phyloP scores from a whole-genome alignment of 2,888 invertebrate species.

The Cheilosia variabilis region DNA sequence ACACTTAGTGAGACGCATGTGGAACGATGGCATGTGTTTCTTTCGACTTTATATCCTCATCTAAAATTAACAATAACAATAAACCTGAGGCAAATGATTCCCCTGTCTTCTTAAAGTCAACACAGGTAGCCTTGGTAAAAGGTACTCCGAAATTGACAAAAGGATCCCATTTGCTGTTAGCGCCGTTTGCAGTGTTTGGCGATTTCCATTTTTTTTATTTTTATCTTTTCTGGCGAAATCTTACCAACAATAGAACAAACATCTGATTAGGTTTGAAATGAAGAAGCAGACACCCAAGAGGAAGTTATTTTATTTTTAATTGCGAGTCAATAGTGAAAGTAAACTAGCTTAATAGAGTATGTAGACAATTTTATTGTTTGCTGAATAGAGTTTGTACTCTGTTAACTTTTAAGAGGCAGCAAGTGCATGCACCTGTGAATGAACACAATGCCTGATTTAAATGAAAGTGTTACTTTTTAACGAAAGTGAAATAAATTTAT shows the following conservation, averaged over 20 bases:
- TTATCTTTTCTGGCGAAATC: constrained; percentile 8
- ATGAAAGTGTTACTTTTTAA: constrained; percentile 46
- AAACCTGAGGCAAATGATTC: neutral
- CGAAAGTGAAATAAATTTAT: constrained; percentile 46
- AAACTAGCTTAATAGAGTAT: constrained; percentile 39
- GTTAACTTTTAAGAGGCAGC: constrained; percentile 33
- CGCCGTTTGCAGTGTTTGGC: constrained; percentile 7
- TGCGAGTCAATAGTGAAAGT: constrained; percentile 63
- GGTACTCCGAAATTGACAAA: constrained; percentile 15
- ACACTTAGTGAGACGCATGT: constrained; percentile 27
- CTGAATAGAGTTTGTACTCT: constrained; percentile 44
- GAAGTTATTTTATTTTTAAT: constrained; percentile 40
- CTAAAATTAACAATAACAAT: no score
- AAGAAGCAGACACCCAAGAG: constrained; percentile 3
- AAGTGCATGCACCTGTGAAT: constrained; percentile 41
- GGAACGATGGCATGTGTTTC: neutral
- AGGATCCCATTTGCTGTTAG: constrained; percentile 11
- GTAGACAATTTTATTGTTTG: constrained; percentile 36
- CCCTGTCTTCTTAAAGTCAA: neutral
- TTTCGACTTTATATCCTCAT: neutral
- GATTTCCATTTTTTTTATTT: neutral
- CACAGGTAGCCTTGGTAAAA: constrained; percentile 6
- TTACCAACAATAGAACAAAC: neutral
- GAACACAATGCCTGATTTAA: constrained; percentile 16
- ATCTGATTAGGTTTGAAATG: neutral